Evolutionary conservation across 2,797 vertebrate species (phyloP), one percentile per base, ranked within the genome.

Genomic region (Tenualosa ilisha): DNA sequence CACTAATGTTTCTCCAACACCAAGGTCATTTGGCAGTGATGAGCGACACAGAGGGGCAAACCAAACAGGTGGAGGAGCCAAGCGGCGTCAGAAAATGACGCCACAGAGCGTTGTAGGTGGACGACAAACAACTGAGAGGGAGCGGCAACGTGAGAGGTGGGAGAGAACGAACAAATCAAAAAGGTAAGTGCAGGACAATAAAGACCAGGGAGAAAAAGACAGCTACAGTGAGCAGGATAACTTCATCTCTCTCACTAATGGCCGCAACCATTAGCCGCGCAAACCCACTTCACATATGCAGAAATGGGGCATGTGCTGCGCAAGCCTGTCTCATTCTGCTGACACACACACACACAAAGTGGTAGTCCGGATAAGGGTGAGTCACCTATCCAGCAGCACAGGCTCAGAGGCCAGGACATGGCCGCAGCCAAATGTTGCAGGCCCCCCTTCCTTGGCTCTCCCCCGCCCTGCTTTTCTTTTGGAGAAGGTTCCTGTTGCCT

Each of bases 391-490:
- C 72, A 79, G 37, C 72, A 79, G 72, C 17, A 15, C 65, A 9
- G 12, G 26, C 65, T 37, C 65, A 65, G 31, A 72, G 65, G 65
- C 15, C 31, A 72, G 11, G 50, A 51, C 50, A 12, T 17, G 26
- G 65, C 65, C 5, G 31, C 65, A 72, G 65, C 65, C 31, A 37
- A 72, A 40, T 31, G 46, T n/a, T 79, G 37, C 40, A 40, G 72
- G 37, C 37, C 40, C 37, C 72, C 54, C 9, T 63, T 22, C 15
- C 37, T 79, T 20, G 17, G 40, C 40, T 40, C 72, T 79, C n/a
- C 54, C 84, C 85, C 50, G 7, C 65, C 72, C 53, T 56, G 85
- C 40, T 65, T 82, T 75, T 46, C 2, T 46, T 75, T 79, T 7
- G 37, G 72, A 79, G 72, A 6, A 72, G 40, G 31, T 40, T 46